These are phyloP conservation scores for Upupa epops DNA, from an alignment of 2,113 vertebrate genomes.

Conservation along the genomic window DNA sequence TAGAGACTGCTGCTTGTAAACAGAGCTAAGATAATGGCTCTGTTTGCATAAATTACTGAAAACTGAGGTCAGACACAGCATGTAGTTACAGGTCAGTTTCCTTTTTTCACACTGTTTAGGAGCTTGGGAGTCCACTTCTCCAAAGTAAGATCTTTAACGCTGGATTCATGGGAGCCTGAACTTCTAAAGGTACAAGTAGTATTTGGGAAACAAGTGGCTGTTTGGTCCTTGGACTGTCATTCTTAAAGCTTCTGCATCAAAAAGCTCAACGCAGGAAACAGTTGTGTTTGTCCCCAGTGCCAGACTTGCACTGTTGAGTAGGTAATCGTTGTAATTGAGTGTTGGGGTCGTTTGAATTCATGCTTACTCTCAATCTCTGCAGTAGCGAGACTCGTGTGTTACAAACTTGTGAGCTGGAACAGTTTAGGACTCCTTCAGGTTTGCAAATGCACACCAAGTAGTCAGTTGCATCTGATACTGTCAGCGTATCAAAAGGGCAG, in stretches of 20 bases:
- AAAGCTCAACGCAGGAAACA: background rate
- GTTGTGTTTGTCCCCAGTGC: background rate
- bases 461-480: background rate
- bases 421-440: background rate
- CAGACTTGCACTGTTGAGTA: background rate
- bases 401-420: background rate
- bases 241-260: background rate
- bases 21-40: background rate
- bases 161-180: constrained; percentile 97
- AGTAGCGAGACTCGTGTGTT: background rate
- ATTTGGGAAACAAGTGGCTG: background rate
- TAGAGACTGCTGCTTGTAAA: background rate
- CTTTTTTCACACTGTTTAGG: constrained; percentile 70
- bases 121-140: constrained; percentile 97
- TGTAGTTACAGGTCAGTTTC: background rate
- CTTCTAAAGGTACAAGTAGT: constrained; percentile 87
- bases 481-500: background rate
- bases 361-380: background rate
- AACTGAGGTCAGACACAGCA: background rate
- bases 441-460: background rate
- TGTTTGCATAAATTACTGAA: background rate
- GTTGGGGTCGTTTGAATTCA: background rate
- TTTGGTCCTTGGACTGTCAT: background rate
- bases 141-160: constrained; percentile 94
- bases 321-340: background rate